Base-by-base conservation (phyloP, 2,888 invertebrate genomes). In the Pteria penguin region DNA sequence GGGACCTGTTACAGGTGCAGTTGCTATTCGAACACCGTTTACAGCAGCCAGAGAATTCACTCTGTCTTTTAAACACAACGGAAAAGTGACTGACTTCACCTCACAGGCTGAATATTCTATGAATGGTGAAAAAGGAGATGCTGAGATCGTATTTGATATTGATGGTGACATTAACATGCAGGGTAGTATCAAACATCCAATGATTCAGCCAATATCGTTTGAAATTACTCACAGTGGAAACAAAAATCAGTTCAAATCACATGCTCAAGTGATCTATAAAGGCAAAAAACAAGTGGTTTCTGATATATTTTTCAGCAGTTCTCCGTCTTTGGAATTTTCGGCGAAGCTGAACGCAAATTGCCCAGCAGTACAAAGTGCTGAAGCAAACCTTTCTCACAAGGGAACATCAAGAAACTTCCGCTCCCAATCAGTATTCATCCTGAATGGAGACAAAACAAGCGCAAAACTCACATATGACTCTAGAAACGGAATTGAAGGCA, bases 11-110 rank as follows among this genome's bases (percentile, higher is more conserved):
- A n/a, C n/a, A n/a, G n/a, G n/a, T n/a, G n/a, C n/a, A n/a, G n/a
- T n/a, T n/a, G n/a, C n/a, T n/a, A n/a, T n/a, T n/a, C 29, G 61
- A 14, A 76, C 72, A 31, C 76, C 76, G 52, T 76, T 68, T 58
- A 14, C 33, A 24, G 8, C 22, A 18, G 29, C 62, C n/a, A 31
- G 57, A 24, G 29, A 68, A 8, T 54, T 32, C 29, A 62, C 62
- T 8, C 11, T 33, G n/a, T 62, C 68, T 27, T 55, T 62, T 29
- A 24, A 66, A n/a, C 62, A 60, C 36, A 32, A 32, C 52, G 74
- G 78, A 22, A 62, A 69, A 18, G 26, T 33, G 4, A 70, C 54
- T 2, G 74, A 76, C 63, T 75, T 76, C 52, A 72, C 71, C 24
- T 31, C 75, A 1, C 69, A 72, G 55, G 77, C 75, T 0, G 67